These are phyloP conservation scores for Ctenopoma kingsleyae DNA, from an alignment of 2,797 vertebrate genomes.

Conservation along the genomic window DNA sequence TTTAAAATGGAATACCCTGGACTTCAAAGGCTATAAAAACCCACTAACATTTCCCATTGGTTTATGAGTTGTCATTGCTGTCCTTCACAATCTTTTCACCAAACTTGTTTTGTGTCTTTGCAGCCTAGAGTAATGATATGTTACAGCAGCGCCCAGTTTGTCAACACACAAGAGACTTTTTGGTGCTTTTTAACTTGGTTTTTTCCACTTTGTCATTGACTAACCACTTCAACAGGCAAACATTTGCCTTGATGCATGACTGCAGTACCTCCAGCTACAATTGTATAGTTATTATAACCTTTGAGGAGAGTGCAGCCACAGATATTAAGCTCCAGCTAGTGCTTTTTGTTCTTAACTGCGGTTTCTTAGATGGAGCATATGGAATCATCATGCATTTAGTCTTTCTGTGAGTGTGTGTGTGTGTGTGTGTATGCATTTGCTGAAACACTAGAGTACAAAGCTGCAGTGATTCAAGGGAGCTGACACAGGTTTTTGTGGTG, in stretches of 20 bases:
- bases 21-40: slow-evolving; percentile 79
- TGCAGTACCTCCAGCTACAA: slow-evolving; percentile 69
- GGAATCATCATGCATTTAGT: slow-evolving; percentile 31
- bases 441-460: slow-evolving; percentile 62
- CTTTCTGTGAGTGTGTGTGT: slow-evolving; percentile 9
- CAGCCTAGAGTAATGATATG: slow-evolving; percentile 67
- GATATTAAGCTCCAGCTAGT: slow-evolving; percentile 61
- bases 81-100: slow-evolving; percentile 50
- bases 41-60: slow-evolving; percentile 66
- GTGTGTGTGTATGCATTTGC: slow-evolving; percentile 38
- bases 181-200: slow-evolving; percentile 63
- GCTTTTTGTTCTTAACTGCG: slow-evolving; percentile 57
- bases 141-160: slow-evolving; percentile 63
- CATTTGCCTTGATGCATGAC: slow-evolving; percentile 82
- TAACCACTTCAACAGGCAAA: slow-evolving; percentile 81
- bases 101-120: slow-evolving; percentile 57
- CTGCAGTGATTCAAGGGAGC: slow-evolving; percentile 67
- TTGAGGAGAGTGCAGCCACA: slow-evolving; percentile 70
- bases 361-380: slow-evolving; percentile 37
- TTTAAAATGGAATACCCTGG: slow-evolving; percentile 78
- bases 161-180: slow-evolving; percentile 68
- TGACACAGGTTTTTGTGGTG: slow-evolving; percentile 74
- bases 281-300: slow-evolving; percentile 78
- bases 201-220: slow-evolving; percentile 81
- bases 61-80: slow-evolving; percentile 53